These are phyloP conservation scores for Oscheius myriophilus DNA, from an alignment of 2,888 invertebrate genomes.

Conservation along the genomic window DNA sequence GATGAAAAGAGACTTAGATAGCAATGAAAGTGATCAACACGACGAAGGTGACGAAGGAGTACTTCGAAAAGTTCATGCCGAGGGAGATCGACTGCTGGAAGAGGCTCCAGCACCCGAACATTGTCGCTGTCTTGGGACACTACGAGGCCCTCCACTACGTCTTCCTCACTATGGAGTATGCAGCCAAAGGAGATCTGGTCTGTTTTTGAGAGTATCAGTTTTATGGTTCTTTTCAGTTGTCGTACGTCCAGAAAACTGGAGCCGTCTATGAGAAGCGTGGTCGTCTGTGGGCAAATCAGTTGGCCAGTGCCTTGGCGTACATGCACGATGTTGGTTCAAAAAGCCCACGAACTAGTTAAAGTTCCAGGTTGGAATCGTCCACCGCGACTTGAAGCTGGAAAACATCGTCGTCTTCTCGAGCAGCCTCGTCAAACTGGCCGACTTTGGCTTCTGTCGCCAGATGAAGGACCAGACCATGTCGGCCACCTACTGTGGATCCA, in stretches of 20 bases:
- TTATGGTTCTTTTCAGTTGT: slow-evolving; percentile 66
- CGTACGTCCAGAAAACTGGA: slow-evolving; percentile 72
- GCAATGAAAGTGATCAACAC: slow-evolving; percentile 62
- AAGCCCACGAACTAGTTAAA: not conserved
- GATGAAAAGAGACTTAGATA: slow-evolving; percentile 35
- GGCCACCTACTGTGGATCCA: slow-evolving; percentile 74
- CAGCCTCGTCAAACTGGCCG: slow-evolving; percentile 72
- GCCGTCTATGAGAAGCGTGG: slow-evolving; percentile 71
- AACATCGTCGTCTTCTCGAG: slow-evolving; percentile 72
- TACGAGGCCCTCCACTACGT: slow-evolving; percentile 51
- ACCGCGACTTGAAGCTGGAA: slow-evolving; percentile 74
- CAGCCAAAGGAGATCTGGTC: slow-evolving; percentile 72
- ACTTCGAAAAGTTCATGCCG: slow-evolving; percentile 60
- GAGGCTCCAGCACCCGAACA: slow-evolving; percentile 48
- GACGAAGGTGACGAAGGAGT: slow-evolving; percentile 51
- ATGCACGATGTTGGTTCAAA: slow-evolving; percentile 70
- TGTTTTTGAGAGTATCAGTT: slow-evolving; percentile 7
- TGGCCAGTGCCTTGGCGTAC: slow-evolving; percentile 71
- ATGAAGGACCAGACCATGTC: slow-evolving; percentile 53
- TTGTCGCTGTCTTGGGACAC: slow-evolving; percentile 44
- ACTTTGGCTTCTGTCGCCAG: slow-evolving; percentile 72
- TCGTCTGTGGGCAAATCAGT: slow-evolving; percentile 71
- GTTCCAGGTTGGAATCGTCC: slow-evolving; percentile 70
- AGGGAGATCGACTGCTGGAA: slow-evolving; percentile 63
- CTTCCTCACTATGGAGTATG: slow-evolving; percentile 73